These are phyloP conservation scores for Zaprionus ghesquierei DNA, from an alignment of 1,140 invertebrate genomes.

Conservation along the genomic window DNA sequence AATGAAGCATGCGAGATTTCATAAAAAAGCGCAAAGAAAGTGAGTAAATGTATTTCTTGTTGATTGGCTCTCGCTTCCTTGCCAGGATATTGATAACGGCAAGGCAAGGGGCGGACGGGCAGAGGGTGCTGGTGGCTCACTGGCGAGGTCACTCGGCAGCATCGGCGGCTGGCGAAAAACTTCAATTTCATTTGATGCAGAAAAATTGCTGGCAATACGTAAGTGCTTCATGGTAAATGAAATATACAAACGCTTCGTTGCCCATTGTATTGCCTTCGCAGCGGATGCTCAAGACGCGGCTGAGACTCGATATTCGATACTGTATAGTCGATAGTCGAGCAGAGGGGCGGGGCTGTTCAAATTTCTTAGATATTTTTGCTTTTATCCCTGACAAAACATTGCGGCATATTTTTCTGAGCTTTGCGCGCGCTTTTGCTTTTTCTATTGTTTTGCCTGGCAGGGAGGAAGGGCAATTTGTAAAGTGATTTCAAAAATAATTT, in stretches of 20 bases:
- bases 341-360: background rate
- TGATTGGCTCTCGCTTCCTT: slow-evolving; percentile 66
- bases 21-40: slow-evolving; percentile 62
- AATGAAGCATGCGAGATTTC: slow-evolving; percentile 74
- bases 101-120: background rate
- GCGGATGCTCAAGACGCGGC: slow-evolving; percentile 12
- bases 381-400: slow-evolving; percentile 12
- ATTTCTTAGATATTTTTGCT: background rate
- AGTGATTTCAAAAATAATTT: slow-evolving; percentile 44
- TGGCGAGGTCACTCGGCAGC: slow-evolving; percentile 17
- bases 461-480: slow-evolving; percentile 33
- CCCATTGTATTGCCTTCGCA: slow-evolving; percentile 41
- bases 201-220: slow-evolving; percentile 77
- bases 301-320: slow-evolving; percentile 2
- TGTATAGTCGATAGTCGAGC: background rate
- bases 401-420: slow-evolving; percentile 8
- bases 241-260: slow-evolving; percentile 78
- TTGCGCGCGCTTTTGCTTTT: background rate
- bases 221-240: slow-evolving; percentile 76
- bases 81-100: slow-evolving; percentile 66
- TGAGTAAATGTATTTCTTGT: slow-evolving; percentile 76
- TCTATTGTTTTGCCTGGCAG: background rate
- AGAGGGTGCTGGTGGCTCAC: background rate
- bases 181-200: slow-evolving; percentile 80
- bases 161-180: slow-evolving; percentile 29